Base-by-base conservation (phyloP, 2,113 vertebrate genomes). In the Acinonyx jubatus region DNA sequence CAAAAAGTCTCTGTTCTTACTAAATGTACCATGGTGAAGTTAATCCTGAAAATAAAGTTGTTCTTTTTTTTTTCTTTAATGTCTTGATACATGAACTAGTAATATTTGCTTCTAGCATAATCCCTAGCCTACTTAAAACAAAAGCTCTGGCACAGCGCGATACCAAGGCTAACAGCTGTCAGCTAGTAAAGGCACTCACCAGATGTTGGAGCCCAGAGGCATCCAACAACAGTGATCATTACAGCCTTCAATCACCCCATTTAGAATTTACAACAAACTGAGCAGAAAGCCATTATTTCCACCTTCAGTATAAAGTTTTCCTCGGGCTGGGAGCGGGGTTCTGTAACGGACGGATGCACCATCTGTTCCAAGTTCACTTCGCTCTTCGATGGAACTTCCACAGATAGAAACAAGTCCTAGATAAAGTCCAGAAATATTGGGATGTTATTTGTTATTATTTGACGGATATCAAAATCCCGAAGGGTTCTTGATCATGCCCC, bases 231-330 rank as follows among this genome's bases (percentile, higher is more conserved):
- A 98, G 97, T 97, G 97, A 98, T 98, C 98, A 97, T 98, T 98
- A 98, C 11, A 96, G 96, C 91, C 97, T 98, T 98, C 98, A 97
- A 96, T 98, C 98, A 98, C 97, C 98, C 95, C 99, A 99, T 99
- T 99, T 98, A 98, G 96, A 98, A 99, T 98, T 98, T 98, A 98
- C 98, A 98, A 99, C 98, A 99, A 99, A 98, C 98, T 99, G 98
- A 99, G 99, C 99, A 99, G 98, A 99, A 99, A 99, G 98, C 98
- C 98, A 98, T 99, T 99, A 99, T 98, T 99, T 98, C 98, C 98
- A 99, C 99, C 99, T 99, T 99, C 45, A 98, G 97, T 92, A 99
- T 99, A 97, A 99, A 99, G 99, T 99, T 99, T 98, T 99, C 99
- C 97, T 99, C 98, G 0, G 99, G 98, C 98, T 99, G 99, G 89